Base-by-base conservation (phyloP, 1,140 invertebrate species). In the Metopolophium dirhodum region DNA sequence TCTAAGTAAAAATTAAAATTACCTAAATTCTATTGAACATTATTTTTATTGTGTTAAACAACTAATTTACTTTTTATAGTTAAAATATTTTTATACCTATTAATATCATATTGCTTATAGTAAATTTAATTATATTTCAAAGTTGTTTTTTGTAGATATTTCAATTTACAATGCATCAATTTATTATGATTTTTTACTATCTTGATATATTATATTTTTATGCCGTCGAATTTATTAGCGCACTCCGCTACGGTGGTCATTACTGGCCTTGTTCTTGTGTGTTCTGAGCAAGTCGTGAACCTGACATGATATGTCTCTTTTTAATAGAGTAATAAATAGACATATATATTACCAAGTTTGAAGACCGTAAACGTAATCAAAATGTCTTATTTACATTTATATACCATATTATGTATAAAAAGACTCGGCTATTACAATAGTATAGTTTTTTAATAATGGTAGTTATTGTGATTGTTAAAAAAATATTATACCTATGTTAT, bases 301-400 rank as follows among this genome's bases (percentile, higher is more conserved):
- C 30, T 49, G 22, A 85, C 1, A 7, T n/a, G 68, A 91, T 82
- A 49, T 45, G 30, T 85, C 11, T 85, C 35, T 37, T 77, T 61
- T 85, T 92, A 92, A 92, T 92, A 83, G n/a, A 92, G 91, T 83
- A 92, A 92, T 85, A 91, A 91, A 92, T 85, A 83, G 77, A 82
- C n/a, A 30, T 41, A 37, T 41, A 83, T 77, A 83, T 77, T 54
- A 92, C 47, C 91, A 23, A 49, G 68, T 92, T 83, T 83, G 47
- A 54, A 83, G 22, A 83, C 77, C 47, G 77, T 92, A 77, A 90
- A 61, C 35, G 68, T 30, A 83, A 92, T 83, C 68, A 37, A 92
- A 92, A 51, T 30, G 68, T 85, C 47, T 91, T 82, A 30, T 85
- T 83, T 92, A 35, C 47, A 51, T 83, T 82, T 83, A 35, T 82